Base-by-base conservation (phyloP, 2,888 invertebrate genomes). In the Hirtodrosophila confusa region DNA sequence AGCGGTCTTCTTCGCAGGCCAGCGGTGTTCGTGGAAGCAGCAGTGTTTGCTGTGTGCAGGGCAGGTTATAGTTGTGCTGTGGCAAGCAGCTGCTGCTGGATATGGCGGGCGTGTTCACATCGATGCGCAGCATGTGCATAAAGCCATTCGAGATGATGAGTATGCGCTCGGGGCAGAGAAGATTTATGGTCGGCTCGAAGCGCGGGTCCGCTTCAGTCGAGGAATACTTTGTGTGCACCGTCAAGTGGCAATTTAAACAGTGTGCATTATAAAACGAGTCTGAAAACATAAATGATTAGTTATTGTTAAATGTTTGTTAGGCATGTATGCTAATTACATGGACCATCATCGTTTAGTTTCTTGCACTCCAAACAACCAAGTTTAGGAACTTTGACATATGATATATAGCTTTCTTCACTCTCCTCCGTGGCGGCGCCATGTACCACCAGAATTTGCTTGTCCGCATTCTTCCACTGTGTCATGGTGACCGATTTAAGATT, bases 141-240 rank as follows among this genome's bases (percentile, higher is more conserved):
- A 95, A 96, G 88, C 95, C 95, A 67, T 97, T 97, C 2, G 97
- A 96, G 90, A 97, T 96, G 51, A 97, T 94, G 45, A 97, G 94
- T 62, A 96, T 95, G 79, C 95, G 94, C 80, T 95, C 94, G 50
- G 94, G 94, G 85, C 95, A 95, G 7, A 94, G 94, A 45, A 95
- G 92, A 87, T 95, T 95, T 3, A 95, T 93, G 7, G 93, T 93
- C 0, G 95, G 95, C 79, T 94, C 94, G 85, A 96, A 96, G 90
- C 94, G 93, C 27, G 96, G 97, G 83, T 95, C 96, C 49, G 97
- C 96, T 43, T 96, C 95, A n/a, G 96, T 96, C 80, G 97, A 95
- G 89, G 97, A 96, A 90, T 97, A 97, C 89, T 96, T 96, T 78
- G 97, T 97, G 91, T 98, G 98, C 73, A 98, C 94, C 45, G 97